Evolutionary conservation across 1,140 invertebrate genomes (phyloP).

Genomic region (Drosophila nebulosa): DNA sequence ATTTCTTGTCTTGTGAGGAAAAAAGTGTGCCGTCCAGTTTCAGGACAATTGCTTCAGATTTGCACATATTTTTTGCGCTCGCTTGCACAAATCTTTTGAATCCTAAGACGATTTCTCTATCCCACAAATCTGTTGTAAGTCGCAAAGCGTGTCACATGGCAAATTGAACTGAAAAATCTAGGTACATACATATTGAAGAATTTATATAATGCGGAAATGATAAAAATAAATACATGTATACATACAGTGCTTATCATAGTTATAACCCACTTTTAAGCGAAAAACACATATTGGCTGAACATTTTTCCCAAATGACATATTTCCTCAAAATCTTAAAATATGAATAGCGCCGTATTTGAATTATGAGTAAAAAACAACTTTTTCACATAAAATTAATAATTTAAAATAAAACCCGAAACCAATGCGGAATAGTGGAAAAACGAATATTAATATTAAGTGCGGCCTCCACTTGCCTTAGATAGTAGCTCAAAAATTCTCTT

Average conservation of each 20-base stretch:
- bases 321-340: too few relatives aligned
- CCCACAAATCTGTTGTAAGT: slow-evolving; percentile 68
- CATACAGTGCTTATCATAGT: neutral
- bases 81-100: slow-evolving; percentile 54
- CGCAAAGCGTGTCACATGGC: slow-evolving; percentile 71
- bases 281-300: too few relatives aligned
- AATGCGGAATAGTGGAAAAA: too few relatives aligned
- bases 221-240: neutral
- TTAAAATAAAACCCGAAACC: too few relatives aligned
- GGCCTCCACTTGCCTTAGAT: too few relatives aligned
- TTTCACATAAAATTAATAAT: too few relatives aligned
- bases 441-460: too few relatives aligned
- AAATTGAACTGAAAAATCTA: slow-evolving; percentile 51
- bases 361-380: too few relatives aligned
- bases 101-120: slow-evolving; percentile 58
- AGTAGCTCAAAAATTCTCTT: too few relatives aligned
- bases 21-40: slow-evolving; percentile 33
- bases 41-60: slow-evolving; percentile 52
- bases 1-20: slow-evolving; percentile 7
- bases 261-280: too few relatives aligned
- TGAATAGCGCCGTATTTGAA: too few relatives aligned
- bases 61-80: slow-evolving; percentile 40
- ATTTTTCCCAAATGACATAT: too few relatives aligned
- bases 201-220: neutral
- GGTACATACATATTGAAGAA: neutral